A percentile compares a stretch with the other conserved stretches of the same genome.
Evolutionary conservation across 1,140 invertebrate species (phyloP).

Genomic region (Megathymus violae): DNA sequence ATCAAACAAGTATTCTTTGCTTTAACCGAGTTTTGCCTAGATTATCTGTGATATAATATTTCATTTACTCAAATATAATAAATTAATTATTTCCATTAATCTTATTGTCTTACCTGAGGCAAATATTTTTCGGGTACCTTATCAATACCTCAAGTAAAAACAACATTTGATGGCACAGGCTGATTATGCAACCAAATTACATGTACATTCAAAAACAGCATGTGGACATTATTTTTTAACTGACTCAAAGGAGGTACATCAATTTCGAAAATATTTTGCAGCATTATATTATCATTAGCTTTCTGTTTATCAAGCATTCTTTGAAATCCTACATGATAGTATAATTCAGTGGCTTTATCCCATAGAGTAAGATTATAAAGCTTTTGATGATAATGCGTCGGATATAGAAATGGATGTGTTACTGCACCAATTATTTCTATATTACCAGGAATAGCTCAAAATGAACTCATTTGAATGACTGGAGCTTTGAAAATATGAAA

Average conservation of each 20-base stretch:
- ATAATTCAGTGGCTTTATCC: conserved; percentile 54
- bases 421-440: conserved; percentile 65
- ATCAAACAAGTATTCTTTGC: too few relatives aligned
- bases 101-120: conserved; percentile 40
- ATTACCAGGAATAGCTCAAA: conserved; percentile 37
- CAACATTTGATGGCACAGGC: conserved; percentile 71
- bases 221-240: conserved; percentile 74
- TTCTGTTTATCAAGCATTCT: conserved; percentile 7
- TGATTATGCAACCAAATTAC: conserved; percentile 65
- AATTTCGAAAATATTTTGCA: conserved; percentile 59
- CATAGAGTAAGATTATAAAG: conserved; percentile 49
- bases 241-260: conserved; percentile 63
- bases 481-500: conserved; percentile 70
- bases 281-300: conserved; percentile 30
- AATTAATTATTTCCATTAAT: too few relatives aligned
- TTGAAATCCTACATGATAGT: conserved; percentile 30
- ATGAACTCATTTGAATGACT: conserved; percentile 68
- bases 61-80: too few relatives aligned
- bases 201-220: conserved; percentile 82
- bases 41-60: too few relatives aligned
- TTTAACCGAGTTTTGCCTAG: too few relatives aligned
- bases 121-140: conserved; percentile 59
- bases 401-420: conserved; percentile 75
- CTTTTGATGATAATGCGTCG: conserved; percentile 57
- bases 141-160: conserved; percentile 79